Percentiles rank a stretch among this genome's conserved stretches.
Evolutionary conservation across 2,113 vertebrate genomes (phyloP).

Genomic region (Indicator indicator): DNA sequence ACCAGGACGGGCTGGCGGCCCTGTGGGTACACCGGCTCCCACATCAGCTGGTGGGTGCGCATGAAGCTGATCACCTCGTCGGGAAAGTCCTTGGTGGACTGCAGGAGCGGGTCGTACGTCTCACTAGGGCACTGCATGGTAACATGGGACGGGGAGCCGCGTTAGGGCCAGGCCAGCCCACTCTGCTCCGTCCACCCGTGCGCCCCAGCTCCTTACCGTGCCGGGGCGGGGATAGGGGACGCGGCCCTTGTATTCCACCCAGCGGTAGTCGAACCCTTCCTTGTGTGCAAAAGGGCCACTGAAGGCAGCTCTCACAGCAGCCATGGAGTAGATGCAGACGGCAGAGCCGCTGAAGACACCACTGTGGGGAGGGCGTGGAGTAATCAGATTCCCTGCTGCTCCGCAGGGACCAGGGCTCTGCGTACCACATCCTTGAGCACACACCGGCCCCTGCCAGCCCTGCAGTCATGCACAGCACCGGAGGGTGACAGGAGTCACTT

Average conservation of each 20-base stretch:
- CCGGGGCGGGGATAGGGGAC: slow-evolving; percentile 87
- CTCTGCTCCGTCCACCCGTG: accelerated
- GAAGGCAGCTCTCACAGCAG: slow-evolving; percentile 83
- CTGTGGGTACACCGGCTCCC: slow-evolving; percentile 83
- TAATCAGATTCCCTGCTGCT: background rate
- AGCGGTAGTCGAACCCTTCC: slow-evolving; percentile 84
- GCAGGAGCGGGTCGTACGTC: slow-evolving; percentile 83
- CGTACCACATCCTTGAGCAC: background rate
- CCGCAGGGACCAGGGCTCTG: accelerated
- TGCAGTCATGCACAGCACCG: accelerated
- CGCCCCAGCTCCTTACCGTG: slow-evolving; percentile 71
- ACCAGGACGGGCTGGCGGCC: slow-evolving; percentile 77
- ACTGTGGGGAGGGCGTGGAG: background rate
- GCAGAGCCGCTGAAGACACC: slow-evolving; percentile 84
- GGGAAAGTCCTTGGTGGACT: slow-evolving; percentile 86
- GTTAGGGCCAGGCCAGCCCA: accelerated
- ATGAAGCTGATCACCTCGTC: slow-evolving; percentile 89
- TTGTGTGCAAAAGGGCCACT: slow-evolving; percentile 86
- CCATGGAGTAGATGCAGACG: slow-evolving; percentile 83
- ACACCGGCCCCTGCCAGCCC: background rate
- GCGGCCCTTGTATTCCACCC: slow-evolving; percentile 85
- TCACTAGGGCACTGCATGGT: slow-evolving; percentile 84
- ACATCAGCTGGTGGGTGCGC: slow-evolving; percentile 88
- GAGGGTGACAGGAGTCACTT: background rate
- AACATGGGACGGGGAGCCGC: accelerated